Base-by-base conservation (phyloP, 2,888 invertebrate species). In the Folsomia manolachei region DNA sequence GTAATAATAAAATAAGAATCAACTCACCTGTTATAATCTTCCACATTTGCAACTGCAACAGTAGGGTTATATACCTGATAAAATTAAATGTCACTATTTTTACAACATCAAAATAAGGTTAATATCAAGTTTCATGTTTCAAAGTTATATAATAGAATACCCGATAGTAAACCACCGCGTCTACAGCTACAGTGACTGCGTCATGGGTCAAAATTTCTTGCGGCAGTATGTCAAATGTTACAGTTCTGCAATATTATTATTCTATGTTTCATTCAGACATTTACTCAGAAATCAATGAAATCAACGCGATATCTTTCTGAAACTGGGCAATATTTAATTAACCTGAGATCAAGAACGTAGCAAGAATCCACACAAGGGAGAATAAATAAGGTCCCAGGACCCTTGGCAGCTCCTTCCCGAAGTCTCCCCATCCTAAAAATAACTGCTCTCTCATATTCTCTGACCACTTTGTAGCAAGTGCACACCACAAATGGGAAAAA, bases 291-390 rank as follows among this genome's bases (percentile, higher is more conserved):
- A n/a, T n/a, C n/a, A n/a, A n/a, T n/a, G n/a, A n/a, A n/a, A n/a
- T n/a, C n/a, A n/a, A n/a, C n/a, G n/a, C n/a, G n/a, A n/a, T n/a
- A n/a, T n/a, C n/a, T n/a, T n/a, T n/a, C n/a, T n/a, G n/a, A n/a
- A n/a, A n/a, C n/a, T n/a, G n/a, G n/a, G 82, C 89, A 87, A 82
- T 88, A 87, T 0, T 88, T 87, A 4, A 86, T 84, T 1, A 88
- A 88, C 67, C 89, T 85, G 72, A 89, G 83, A 81, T 89, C 89
- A 4, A 89, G 85, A 81, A 83, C 87, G 0, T 84, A 83, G 82
- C 85, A 87, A 11, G 83, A 83, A 80, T 88, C 89, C 70, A 88
- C 86, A 81, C 89, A 89, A 1, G 89, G 89, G 68, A 89, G 82
- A 51, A 88, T 82, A 82, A 89, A 88, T 74, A 89, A 86, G 78